phyloP scores from a whole-genome alignment of 2,888 invertebrate genomes.

The Anaspis maculata region DNA sequence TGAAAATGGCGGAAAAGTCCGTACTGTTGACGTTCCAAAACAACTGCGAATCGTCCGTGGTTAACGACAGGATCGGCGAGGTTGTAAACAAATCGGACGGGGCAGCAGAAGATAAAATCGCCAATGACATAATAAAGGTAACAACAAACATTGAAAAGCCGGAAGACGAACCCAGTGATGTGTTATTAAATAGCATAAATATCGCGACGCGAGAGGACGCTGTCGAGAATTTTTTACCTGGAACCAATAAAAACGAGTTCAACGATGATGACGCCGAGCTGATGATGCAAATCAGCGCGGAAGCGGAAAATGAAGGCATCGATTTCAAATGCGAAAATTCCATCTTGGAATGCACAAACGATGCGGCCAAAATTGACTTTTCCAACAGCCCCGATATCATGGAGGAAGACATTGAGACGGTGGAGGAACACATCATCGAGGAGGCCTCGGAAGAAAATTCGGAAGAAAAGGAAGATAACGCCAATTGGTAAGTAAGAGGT shows the following conservation, averaged over 20 bases:
- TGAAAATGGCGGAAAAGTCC: constrained; percentile 28
- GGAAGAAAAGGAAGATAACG: constrained; percentile 9
- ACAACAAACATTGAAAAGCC: constrained; percentile 18
- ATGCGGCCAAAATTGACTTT: constrained; percentile 14
- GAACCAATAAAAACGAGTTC: constrained; percentile 28
- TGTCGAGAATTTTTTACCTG: constrained; percentile 33
- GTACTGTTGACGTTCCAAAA: constrained; percentile 24
- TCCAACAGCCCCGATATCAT: constrained; percentile 12
- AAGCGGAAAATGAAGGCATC: constrained; percentile 18
- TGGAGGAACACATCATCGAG: constrained; percentile 4
- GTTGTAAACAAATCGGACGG: constrained; percentile 14
- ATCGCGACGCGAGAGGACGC: constrained; percentile 33
- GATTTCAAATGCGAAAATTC: constrained; percentile 25
- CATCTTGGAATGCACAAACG: constrained; percentile 19
- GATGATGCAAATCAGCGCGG: constrained; percentile 13
- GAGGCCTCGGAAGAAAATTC: constrained; percentile 17
- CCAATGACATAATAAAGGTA: constrained; percentile 20
- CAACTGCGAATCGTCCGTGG: constrained; percentile 25
- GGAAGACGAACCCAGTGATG: constrained; percentile 17
- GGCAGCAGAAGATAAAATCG: no score
- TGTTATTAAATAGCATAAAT: constrained; percentile 20
- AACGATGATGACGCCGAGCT: constrained; percentile 24
- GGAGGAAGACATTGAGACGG: constrained; percentile 11
- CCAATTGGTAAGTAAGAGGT: neutral
- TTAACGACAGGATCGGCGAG: constrained; percentile 28